Conservation (phyloP, 92 coral and sea anemone genomes). For the Phenganax subtilis region DNA sequence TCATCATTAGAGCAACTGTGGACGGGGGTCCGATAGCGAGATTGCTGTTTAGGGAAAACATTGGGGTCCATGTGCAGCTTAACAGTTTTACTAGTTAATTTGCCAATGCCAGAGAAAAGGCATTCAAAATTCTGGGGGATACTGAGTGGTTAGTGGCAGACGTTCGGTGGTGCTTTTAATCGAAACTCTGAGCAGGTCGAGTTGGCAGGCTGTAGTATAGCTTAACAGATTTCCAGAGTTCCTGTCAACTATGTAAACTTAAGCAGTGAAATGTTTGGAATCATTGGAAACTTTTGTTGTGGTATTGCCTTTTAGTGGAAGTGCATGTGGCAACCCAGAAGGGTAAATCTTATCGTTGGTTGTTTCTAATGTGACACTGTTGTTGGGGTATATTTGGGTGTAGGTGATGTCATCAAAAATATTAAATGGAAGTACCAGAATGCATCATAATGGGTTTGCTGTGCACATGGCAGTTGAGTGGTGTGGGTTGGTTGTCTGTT, state of each 20-base stretch:
- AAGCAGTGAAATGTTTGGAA: neutral
- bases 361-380: neutral
- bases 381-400: neutral
- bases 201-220: constrained; percentile 12
- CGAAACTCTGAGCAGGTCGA: neutral
- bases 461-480: constrained; percentile 21
- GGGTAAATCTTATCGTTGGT: neutral
- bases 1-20: constrained; percentile 35
- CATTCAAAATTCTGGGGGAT: constrained; percentile 17
- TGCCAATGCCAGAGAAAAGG: constrained; percentile 35
- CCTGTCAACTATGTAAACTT: neutral
- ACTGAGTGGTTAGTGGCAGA: neutral
- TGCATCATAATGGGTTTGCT: constrained; percentile 1
- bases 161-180: neutral
- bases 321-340: neutral
- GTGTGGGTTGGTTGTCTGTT: neutral
- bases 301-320: neutral
- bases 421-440: neutral
- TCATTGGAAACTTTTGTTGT: neutral
- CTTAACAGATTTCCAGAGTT: constrained; percentile 15
- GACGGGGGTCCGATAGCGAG: constrained; percentile 44
- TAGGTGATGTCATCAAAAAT: neutral
- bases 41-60: constrained; percentile 34
- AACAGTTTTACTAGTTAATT: constrained; percentile 25
- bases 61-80: constrained; percentile 61